Evolutionary conservation across 2,888 invertebrate species (phyloP), one percentile per base, ranked within the genome.

Genomic region (Amiota minor): DNA sequence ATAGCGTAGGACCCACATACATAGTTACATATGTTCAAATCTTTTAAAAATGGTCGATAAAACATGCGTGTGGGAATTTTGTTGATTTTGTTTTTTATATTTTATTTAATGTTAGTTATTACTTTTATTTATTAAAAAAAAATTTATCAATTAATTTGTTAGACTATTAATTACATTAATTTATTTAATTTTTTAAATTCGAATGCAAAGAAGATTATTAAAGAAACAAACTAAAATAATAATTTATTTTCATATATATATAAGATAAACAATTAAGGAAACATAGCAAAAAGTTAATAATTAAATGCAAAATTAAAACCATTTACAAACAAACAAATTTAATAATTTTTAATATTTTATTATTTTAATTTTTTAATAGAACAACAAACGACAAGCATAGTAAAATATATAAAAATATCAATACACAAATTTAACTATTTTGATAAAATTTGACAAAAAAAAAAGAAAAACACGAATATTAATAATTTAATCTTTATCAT

Each of bases 341-440:
- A 59, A 16, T n/a, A 14, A 55, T 16, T 23, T 3, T 35, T 35
- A 35, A 35, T 35, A 35, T 35, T 35, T 6, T 35, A 6, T 35
- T 8, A 35, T 4, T 6, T 35, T 2, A 16, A 53, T 53, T 55
- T 55, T 1, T 68, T 16, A n/a, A n/a, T 12, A 35, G 53, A 55
- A 53, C 16, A 12, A 49, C 45, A 70, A 53, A 47, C 23, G 35
- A 46, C 45, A 49, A 47, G 47, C 46, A 67, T 67, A 55, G 67
- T 16, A 72, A 61, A 47, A 68, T 69, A 74, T 73, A 74, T 16
- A 76, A 80, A 76, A 77, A 79, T 20, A n/a, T n/a, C 16, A 53
- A 53, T 16, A 14, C 16, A 53, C n/a, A 53, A 53, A 53, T 46
- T 62, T 1, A 45, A 62, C 8, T 45, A 45, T 14, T 4, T 62